These are phyloP conservation scores for Drosophila kanekoi DNA, from an alignment of 2,888 invertebrate species.

Conservation along the genomic window DNA sequence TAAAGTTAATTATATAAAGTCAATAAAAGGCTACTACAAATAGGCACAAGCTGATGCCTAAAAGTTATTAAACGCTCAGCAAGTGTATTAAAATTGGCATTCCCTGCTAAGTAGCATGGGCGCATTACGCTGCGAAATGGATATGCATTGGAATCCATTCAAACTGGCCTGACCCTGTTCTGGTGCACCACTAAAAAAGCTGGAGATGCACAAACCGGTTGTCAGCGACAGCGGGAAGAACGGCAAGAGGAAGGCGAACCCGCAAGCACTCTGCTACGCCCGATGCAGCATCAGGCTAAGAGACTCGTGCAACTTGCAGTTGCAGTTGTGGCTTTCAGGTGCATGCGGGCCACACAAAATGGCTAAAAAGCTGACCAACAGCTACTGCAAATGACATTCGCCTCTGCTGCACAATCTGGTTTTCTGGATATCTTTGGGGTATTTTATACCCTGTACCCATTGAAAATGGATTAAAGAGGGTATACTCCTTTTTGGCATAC, in stretches of 20 bases:
- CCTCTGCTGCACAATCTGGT: constrained; percentile 45
- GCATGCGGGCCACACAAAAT: constrained; percentile 54
- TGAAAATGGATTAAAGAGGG: background rate
- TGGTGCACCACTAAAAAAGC: constrained; percentile 60
- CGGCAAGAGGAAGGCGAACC: constrained; percentile 18
- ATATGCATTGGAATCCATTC: constrained; percentile 50
- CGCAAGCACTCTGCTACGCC: constrained; percentile 30
- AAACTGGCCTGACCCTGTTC: constrained; percentile 79
- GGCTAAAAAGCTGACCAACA: constrained; percentile 35
- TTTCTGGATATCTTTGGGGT: constrained; percentile 21
- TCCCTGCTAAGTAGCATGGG: constrained; percentile 47
- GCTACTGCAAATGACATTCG: constrained; percentile 43
- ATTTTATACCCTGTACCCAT: constrained; percentile 1
- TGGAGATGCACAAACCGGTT: constrained; percentile 60
- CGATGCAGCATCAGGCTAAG: constrained; percentile 40
- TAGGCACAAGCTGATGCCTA: constrained; percentile 8
- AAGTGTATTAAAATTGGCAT: constrained; percentile 44
- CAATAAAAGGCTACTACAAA: background rate
- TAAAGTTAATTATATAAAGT: constrained; percentile 1
- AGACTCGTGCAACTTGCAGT: constrained; percentile 38
- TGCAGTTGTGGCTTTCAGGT: constrained; percentile 62
- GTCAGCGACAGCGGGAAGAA: constrained; percentile 10
- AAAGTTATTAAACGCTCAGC: constrained; percentile 35
- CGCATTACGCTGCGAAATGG: constrained; percentile 38
- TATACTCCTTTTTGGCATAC: no score